Conservation (phyloP, 2,888 invertebrate species). For the Drosophila acutilabella region DNA sequence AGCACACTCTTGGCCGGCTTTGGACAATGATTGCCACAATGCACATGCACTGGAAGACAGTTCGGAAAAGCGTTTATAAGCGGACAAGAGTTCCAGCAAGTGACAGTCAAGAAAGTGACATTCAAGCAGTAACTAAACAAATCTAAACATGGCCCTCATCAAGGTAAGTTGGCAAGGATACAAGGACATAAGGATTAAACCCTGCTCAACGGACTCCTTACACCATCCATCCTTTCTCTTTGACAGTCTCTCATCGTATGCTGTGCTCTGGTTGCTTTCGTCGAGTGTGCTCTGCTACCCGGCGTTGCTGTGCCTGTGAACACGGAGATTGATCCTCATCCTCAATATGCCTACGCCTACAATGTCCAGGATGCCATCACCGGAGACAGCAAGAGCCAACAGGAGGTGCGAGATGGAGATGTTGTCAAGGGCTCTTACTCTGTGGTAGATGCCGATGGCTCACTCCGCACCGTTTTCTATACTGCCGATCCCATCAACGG, state of each 20-base stretch:
- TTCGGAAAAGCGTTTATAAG: conserved; percentile 62
- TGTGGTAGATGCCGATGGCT: conserved; percentile 84
- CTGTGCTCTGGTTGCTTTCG: conserved; percentile 55
- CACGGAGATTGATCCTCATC: conserved; percentile 79
- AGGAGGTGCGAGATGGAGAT: conserved; percentile 84
- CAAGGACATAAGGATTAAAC: conserved; percentile 1
- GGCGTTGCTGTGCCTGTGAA: conserved; percentile 58
- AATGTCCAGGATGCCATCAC: conserved; percentile 83
- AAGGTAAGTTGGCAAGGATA: conserved; percentile 50
- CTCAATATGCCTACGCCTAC: conserved; percentile 83
- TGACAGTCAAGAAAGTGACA: conserved; percentile 64
- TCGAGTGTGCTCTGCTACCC: conserved; percentile 55
- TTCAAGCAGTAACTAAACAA: conserved; percentile 25
- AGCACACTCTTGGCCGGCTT: conserved; percentile 38
- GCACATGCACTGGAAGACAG: conserved; percentile 28
- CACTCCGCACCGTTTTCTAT: conserved; percentile 83
- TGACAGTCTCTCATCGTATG: conserved; percentile 45
- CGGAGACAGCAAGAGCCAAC: conserved; percentile 84
- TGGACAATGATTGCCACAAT: conserved; percentile 69
- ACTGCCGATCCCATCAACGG: conserved; percentile 84
- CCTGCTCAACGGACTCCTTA: neutral
- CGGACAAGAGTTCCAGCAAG: conserved; percentile 23
- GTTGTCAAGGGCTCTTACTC: conserved; percentile 85
- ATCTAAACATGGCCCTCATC: conserved; percentile 54
- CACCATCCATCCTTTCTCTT: neutral